phyloP scores from a whole-genome alignment of 2,888 invertebrate genomes.

The Idaea dimidiata region DNA sequence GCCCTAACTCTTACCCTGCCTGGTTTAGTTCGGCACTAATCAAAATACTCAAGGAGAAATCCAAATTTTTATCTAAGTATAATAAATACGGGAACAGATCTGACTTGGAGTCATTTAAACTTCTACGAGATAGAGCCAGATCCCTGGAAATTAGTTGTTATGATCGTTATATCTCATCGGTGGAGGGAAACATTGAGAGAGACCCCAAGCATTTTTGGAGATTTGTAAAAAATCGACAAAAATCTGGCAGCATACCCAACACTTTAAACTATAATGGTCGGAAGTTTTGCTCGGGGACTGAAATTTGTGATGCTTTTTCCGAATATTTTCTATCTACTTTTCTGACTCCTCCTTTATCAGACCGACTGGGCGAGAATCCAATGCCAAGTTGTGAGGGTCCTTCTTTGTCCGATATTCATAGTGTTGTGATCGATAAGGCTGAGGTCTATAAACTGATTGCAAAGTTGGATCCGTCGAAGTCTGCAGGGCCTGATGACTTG shows the following conservation, averaged over 20 bases:
- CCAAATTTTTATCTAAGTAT: background rate
- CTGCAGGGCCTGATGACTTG: background rate
- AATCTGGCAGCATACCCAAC: background rate
- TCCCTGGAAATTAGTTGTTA: background rate
- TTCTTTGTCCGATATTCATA: background rate
- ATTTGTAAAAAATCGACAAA: background rate
- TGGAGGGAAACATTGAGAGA: background rate
- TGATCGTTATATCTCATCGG: background rate
- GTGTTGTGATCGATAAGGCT: background rate
- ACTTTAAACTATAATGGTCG: background rate
- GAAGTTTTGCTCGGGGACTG: background rate
- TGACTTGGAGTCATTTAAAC: background rate
- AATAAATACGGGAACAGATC: background rate
- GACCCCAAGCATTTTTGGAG: background rate
- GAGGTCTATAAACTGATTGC: background rate
- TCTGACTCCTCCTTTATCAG: background rate
- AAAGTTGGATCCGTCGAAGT: background rate
- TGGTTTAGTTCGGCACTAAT: background rate
- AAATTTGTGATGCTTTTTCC: background rate
- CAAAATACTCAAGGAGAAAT: constrained; percentile 4
- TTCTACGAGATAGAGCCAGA: background rate
- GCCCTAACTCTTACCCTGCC: background rate
- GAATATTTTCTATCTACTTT: background rate
- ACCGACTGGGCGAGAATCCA: too few species aligned
- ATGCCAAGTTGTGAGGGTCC: too few species aligned